Evolutionary conservation across 2,113 vertebrate genomes (phyloP), one percentile per base, ranked within the genome.

Genomic region (Hippocampus comes): DNA sequence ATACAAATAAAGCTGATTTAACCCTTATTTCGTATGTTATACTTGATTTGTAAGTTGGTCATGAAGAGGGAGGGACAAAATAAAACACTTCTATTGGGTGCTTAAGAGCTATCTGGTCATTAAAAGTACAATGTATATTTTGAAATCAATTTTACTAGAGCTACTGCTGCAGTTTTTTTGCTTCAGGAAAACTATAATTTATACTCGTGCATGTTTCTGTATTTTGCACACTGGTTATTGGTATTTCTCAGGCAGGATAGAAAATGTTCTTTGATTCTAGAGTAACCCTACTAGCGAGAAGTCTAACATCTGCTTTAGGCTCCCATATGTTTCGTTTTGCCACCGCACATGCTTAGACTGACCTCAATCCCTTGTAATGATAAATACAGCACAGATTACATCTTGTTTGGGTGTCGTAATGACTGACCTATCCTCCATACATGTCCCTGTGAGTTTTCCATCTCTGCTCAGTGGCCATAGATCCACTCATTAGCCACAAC

Each of bases 301-400:
- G 20, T 23, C 14, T 18, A 30, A 60, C 57, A 46, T 23, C 21
- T 66, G 41, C 41, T 25, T 46, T 25, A 12, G 64, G 64, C 21
- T 17, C 9, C n/a, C 42, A 48, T 46, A 34, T 72, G 56, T 5
- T 27, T 48, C 72, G 67, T 65, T 75, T 74, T 38, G 5, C 34
- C 79, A 46, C 51, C 43, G 82, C 71, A 72, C 72, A 71, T 68
- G 46, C 27, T 61, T 10, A 57, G 38, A 61, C 74, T 86, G 84
- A 89, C 86, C 88, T 82, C 82, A 89, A 89, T 90, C 85, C 76
- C 43, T 27, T 46, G 20, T 61, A 73, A 77, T 59, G 75, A 55
- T 41, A 75, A 56, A 2, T 17, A 21, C 66, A 5, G 15, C 9
- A 21, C 72, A 76, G 79, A 80, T 84, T 81, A 77, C 1, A 74